phyloP scores from a whole-genome alignment of 2,113 vertebrate genomes.

The Chaetops frenatus region DNA sequence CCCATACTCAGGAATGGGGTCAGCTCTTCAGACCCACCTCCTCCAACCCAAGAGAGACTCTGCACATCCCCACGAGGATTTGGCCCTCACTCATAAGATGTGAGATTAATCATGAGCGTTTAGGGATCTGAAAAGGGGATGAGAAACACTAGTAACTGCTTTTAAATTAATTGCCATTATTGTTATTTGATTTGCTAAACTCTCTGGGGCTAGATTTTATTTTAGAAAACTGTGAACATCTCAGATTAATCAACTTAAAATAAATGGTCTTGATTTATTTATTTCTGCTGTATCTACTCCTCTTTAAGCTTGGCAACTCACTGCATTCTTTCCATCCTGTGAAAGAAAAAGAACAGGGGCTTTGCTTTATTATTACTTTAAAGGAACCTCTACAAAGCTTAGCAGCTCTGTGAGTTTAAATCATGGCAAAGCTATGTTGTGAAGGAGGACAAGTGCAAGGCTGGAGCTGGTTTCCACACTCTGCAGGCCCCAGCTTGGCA shows the following conservation, averaged over 20 bases:
- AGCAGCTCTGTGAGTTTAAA: neutral
- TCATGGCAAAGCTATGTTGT: neutral
- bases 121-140: neutral
- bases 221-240: constrained; percentile 27
- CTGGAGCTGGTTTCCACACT: neutral
- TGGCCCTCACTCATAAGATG: neutral
- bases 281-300: constrained; percentile 31
- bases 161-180: constrained; percentile 25
- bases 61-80: neutral
- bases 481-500: neutral
- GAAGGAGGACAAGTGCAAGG: neutral
- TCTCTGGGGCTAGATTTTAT: neutral
- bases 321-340: constrained; percentile 33
- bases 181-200: constrained; percentile 45
- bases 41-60: neutral
- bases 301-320: constrained; percentile 24
- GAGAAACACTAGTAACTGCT: constrained; percentile 5
- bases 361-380: neutral
- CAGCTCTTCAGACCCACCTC: neutral
- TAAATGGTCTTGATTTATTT: constrained; percentile 52
- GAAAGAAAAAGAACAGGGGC: neutral
- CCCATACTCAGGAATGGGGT: neutral
- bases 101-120: neutral
- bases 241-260: constrained; percentile 49
- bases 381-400: neutral